Conservation (phyloP, 2,113 vertebrate species). For the Haplochromis vanheusdeni region DNA sequence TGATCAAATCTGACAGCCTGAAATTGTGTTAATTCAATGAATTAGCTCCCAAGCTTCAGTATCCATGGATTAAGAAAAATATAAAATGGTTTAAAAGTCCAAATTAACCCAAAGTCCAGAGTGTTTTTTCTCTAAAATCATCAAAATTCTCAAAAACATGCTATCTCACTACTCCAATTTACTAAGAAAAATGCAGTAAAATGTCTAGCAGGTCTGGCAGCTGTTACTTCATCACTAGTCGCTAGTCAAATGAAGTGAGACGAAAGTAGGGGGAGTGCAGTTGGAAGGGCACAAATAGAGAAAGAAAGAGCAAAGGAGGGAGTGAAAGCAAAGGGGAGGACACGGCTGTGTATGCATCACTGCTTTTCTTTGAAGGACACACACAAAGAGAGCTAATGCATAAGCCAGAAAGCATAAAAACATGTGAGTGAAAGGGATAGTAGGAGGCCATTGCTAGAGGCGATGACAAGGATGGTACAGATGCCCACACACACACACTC, state of each 20-base stretch:
- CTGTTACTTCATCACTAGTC: neutral
- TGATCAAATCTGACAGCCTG: neutral
- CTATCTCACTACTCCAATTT: neutral
- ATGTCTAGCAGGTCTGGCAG: neutral
- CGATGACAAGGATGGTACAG: neutral
- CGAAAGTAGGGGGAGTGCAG: neutral
- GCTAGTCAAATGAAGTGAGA: conserved; percentile 22
- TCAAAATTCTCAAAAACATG: neutral
- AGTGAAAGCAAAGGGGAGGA: conserved; percentile 35
- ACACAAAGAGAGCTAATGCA: conserved; percentile 41
- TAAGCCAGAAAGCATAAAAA: conserved; percentile 14
- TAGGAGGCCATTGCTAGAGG: conserved; percentile 9
- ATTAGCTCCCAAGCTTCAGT: neutral
- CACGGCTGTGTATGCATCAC: conserved; percentile 20
- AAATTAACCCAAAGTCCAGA: neutral
- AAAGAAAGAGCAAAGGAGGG: neutral
- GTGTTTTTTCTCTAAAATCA: neutral
- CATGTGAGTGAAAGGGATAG: conserved; percentile 2
- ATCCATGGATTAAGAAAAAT: neutral
- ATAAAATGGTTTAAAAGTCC: neutral
- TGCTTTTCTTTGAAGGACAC: conserved; percentile 43
- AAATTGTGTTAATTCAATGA: neutral
- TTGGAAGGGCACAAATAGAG: neutral
- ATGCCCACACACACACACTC: neutral
- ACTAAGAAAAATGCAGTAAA: neutral